Evolutionary conservation across 1,140 invertebrate species (phyloP).

Genomic region (Drosophila orosa): DNA sequence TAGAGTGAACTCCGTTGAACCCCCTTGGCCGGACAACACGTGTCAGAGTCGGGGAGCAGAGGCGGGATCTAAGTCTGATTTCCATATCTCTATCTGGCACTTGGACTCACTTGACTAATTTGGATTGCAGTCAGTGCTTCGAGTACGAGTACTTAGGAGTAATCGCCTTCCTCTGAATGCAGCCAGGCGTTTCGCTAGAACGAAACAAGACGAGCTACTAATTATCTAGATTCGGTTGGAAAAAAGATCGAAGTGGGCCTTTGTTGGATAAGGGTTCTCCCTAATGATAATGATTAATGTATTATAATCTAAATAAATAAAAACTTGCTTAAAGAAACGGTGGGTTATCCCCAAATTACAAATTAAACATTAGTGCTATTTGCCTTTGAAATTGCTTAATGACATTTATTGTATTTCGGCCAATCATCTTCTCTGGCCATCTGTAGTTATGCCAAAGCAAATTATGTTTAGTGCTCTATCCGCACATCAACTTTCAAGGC

Average conservation of each 20-base stretch:
- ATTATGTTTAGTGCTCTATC: constrained; percentile 17
- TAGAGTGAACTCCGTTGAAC: constrained; percentile 68
- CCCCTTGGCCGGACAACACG: constrained; percentile 51
- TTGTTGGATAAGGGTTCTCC: not conserved
- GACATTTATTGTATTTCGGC: constrained; percentile 1
- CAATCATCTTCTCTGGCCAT: constrained; percentile 21
- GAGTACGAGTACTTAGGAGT: constrained; percentile 25
- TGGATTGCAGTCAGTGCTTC: constrained; percentile 12
- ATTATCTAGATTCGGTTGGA: constrained; percentile 26
- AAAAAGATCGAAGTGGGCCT: not conserved
- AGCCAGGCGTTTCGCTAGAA: constrained; percentile 52
- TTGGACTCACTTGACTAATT: constrained; percentile 50
- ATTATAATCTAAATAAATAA: not conserved
- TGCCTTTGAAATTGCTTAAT: not conserved
- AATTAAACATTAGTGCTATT: too few relatives aligned
- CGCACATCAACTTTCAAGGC: constrained; percentile 31
- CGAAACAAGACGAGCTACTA: constrained; percentile 27
- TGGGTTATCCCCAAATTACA: not conserved
- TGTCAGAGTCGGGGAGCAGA: constrained; percentile 45
- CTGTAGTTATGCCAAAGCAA: constrained; percentile 7
- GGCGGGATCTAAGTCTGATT: constrained; percentile 50
- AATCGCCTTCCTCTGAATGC: constrained; percentile 33
- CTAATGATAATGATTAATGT: not conserved
- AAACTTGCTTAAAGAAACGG: not conserved
- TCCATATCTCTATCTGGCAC: constrained; percentile 63